Evolutionary conservation across 2,888 invertebrate genomes (phyloP).

Genomic region (Hemaris fuciformis): DNA sequence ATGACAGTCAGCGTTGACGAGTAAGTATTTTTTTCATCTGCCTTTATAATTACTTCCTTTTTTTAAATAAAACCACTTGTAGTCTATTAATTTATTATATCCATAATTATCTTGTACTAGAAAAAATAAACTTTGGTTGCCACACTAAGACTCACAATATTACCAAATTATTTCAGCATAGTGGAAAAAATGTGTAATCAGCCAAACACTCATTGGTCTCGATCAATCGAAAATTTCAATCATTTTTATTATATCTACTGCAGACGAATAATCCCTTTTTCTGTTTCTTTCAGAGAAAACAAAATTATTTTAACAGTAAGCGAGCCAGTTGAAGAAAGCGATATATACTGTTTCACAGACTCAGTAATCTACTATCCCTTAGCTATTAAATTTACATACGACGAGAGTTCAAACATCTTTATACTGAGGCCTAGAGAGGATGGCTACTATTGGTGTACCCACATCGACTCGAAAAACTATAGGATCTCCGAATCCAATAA

Average conservation of each 20-base stretch:
- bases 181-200: too few species aligned
- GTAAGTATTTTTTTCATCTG: conserved; percentile 38
- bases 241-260: too few species aligned
- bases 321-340: conserved; percentile 38
- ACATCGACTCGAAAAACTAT: conserved; percentile 49
- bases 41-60: too few species aligned
- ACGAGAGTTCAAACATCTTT: conserved; percentile 36
- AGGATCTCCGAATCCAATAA: conserved; percentile 54
- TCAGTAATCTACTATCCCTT: conserved; percentile 52
- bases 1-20: conserved; percentile 46
- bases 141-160: too few species aligned
- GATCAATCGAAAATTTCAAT: too few species aligned
- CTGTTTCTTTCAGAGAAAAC: conserved; percentile 48
- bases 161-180: too few species aligned
- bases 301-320: conserved; percentile 48
- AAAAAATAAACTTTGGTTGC: too few species aligned
- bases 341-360: conserved; percentile 67
- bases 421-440: conserved; percentile 49
- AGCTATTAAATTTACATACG: conserved; percentile 39
- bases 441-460: conserved; percentile 74
- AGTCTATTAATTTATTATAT: too few species aligned
- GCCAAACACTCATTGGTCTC: too few species aligned
- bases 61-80: too few species aligned
- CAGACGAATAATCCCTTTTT: background rate
- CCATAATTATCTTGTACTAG: too few species aligned